Conservation (phyloP, 2,888 invertebrate species). For the Ctena decussata region DNA sequence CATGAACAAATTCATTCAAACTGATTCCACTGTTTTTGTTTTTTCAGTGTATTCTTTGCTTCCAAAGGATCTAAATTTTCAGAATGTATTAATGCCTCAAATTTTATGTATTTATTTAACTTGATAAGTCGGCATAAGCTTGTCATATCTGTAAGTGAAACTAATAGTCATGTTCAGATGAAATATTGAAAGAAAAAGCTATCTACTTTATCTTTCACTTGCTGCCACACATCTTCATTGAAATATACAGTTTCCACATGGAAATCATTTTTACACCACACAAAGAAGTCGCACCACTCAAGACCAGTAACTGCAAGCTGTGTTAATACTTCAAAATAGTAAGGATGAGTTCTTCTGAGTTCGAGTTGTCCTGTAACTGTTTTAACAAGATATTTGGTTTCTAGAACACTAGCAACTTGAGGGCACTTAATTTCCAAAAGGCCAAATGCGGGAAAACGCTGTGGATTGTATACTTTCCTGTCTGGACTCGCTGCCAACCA, state of each 20-base stretch:
- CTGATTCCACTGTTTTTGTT: no score
- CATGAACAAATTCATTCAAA: no score
- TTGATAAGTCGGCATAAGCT: no score
- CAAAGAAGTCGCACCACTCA: constrained; percentile 40
- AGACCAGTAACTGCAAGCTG: constrained; percentile 33
- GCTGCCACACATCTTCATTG: constrained; percentile 11
- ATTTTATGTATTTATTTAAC: no score
- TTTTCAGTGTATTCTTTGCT: no score
- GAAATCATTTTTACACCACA: constrained; percentile 24
- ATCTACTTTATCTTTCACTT: constrained; percentile 28
- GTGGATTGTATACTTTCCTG: constrained; percentile 44
- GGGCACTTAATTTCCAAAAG: constrained; percentile 46
- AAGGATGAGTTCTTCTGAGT: constrained; percentile 25
- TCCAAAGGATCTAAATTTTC: no score
- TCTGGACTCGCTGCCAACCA: constrained; percentile 43
- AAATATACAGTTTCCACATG: constrained; percentile 35
- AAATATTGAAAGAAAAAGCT: constrained; percentile 10
- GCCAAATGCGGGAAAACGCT: constrained; percentile 21
- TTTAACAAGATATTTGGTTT: neutral
- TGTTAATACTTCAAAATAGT: constrained; percentile 25
- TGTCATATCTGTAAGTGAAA: no score
- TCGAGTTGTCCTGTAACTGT: neutral
- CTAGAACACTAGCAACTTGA: constrained; percentile 19
- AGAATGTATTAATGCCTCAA: no score
- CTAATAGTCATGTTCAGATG: neutral